These are phyloP conservation scores for Mastomys natalensis DNA, from an alignment of 2,113 vertebrate species.

Conservation along the genomic window DNA sequence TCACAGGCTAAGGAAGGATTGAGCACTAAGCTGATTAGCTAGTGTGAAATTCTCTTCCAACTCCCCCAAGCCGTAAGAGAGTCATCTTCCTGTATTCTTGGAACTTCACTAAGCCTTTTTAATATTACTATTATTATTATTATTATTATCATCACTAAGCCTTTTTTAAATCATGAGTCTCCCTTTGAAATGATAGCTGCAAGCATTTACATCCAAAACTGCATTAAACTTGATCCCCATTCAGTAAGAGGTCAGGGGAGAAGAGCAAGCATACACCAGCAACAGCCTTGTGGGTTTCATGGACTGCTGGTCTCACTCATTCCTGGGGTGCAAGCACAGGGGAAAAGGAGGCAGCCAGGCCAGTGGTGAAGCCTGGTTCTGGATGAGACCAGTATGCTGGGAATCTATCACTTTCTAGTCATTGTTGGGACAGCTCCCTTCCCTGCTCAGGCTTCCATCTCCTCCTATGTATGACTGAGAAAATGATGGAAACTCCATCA, in stretches of 20 bases:
- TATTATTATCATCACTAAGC: no score
- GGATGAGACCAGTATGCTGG: not conserved
- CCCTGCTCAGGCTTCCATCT: not conserved
- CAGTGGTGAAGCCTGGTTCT: not conserved
- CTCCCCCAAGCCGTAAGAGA: not conserved
- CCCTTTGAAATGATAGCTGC: slow-evolving; percentile 33
- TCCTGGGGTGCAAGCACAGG: not conserved
- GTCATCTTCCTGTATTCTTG: slow-evolving; percentile 23
- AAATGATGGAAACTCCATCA: not conserved
- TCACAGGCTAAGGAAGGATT: not conserved
- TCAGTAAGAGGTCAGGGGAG: not conserved
- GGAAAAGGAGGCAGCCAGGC: not conserved
- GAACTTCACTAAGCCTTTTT: slow-evolving; percentile 20
- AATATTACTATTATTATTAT: no score
- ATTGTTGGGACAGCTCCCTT: not conserved
- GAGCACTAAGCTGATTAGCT: not conserved
- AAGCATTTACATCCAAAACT: not conserved
- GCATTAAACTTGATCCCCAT: not conserved
- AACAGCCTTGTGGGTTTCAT: not conserved
- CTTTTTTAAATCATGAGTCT: not conserved
- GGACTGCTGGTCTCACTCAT: not conserved
- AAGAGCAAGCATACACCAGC: no score
- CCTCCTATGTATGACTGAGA: not conserved
- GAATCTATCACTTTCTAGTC: not conserved
- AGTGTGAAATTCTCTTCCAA: slow-evolving; percentile 28